Evolutionary conservation across 2,797 vertebrate genomes (phyloP).

Genomic region (Halcyon chelicuti): DNA sequence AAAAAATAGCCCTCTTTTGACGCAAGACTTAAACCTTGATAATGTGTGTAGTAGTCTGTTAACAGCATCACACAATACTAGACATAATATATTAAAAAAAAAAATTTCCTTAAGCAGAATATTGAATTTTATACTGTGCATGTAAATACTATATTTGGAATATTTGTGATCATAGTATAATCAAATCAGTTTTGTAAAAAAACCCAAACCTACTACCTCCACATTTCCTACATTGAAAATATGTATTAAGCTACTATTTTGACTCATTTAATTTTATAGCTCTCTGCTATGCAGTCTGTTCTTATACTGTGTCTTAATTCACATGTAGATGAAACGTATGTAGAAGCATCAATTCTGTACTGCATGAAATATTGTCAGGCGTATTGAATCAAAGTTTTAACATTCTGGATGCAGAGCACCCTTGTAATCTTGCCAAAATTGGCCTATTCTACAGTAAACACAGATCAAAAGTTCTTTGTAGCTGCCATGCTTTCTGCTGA

Average conservation of each 20-base stretch:
- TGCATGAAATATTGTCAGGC: not conserved
- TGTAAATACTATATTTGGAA: not conserved
- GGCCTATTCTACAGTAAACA: not conserved
- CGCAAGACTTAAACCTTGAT: not conserved
- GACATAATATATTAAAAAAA: not conserved
- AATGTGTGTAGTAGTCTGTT: not conserved
- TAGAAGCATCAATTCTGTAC: not conserved
- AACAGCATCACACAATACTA: not conserved
- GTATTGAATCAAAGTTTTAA: not conserved
- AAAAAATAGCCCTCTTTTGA: not conserved
- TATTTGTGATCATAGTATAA: not conserved
- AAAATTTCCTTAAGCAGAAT: not conserved
- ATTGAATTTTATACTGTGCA: not conserved
- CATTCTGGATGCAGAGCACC: not conserved
- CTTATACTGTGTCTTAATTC: not conserved
- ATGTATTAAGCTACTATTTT: not conserved
- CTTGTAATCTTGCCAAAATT: not conserved
- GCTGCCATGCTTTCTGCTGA: not conserved
- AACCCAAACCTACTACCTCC: rapidly evolving
- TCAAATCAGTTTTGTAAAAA: not conserved
- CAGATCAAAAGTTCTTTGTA: not conserved
- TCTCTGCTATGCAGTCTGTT: not conserved
- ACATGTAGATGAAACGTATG: not conserved
- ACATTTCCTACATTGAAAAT: not conserved
- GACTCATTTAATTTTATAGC: not conserved